phyloP scores from a whole-genome alignment of 1,140 invertebrate genomes.

The Leptinotarsa undecemlineata region DNA sequence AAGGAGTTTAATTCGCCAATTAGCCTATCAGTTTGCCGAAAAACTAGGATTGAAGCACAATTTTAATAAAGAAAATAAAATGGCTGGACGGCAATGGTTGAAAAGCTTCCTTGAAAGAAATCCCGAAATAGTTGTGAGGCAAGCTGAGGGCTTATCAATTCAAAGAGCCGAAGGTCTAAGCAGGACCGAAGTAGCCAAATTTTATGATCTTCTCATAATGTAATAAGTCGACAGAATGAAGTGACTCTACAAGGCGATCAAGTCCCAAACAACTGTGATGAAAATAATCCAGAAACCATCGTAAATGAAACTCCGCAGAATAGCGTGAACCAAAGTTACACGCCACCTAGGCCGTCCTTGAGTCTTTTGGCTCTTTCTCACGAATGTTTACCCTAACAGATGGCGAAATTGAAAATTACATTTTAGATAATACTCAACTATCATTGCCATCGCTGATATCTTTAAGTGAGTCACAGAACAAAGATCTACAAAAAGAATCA shows the following conservation, averaged over 20 bases:
- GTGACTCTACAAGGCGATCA: no score
- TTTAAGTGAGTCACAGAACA: background rate
- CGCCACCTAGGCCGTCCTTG: no score
- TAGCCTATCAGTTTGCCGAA: constrained; percentile 41
- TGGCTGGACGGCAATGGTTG: constrained; percentile 40
- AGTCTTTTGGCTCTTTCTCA: constrained; percentile 2
- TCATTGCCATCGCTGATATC: background rate
- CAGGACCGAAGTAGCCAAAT: constrained; percentile 47
- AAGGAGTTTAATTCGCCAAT: no score
- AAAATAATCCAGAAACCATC: background rate
- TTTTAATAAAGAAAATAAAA: constrained; percentile 39
- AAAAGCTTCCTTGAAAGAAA: constrained; percentile 52
- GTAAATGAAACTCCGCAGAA: background rate
- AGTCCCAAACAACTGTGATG: background rate
- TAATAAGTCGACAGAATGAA: background rate
- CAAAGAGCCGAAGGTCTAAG: constrained; percentile 47
- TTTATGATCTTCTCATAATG: constrained; percentile 45
- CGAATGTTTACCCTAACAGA: background rate
- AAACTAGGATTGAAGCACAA: constrained; percentile 40
- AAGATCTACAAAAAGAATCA: constrained; percentile 13
- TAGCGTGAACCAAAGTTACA: background rate
- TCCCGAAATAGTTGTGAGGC: constrained; percentile 47
- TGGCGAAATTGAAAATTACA: background rate
- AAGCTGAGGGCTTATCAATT: constrained; percentile 49
- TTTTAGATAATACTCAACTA: background rate